Base-by-base conservation (phyloP, 2,113 vertebrate genomes). In the Phoxinus phoxinus region DNA sequence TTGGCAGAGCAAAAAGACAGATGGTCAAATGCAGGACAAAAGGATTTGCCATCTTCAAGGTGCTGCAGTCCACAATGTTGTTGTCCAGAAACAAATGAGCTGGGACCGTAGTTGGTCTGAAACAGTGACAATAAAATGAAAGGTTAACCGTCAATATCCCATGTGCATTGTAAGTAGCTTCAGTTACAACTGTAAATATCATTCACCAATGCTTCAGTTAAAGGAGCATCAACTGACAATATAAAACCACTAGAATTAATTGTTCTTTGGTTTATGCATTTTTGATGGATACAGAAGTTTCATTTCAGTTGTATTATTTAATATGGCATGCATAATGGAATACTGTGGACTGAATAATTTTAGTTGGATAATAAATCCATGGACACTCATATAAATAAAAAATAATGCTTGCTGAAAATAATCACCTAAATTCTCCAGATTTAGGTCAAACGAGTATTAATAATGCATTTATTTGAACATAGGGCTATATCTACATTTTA, bases 191-290 rank as follows among this genome's bases (percentile, higher is more conserved):
- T 51, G 27, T 61, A 59, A 59, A 2, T 37, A 27, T 23, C 37
- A 73, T 25, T 25, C 10, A 46, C 15, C 53, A 46, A 15, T 17
- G 17, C 3, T 35, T 32, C 10, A 61, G 30, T 69, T 35, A 35
- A 21, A 35, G 30, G 30, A 9, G 7, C 17, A 21, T 69, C 30
- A 35, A 25, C 61, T 65, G n/a, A 12, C 67, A 41, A 5, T 71
- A 5, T 72, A 44, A n/a, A 72, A 13, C 37, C 37, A 72, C 21
- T n/a, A 37, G 69, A 72, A 72, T 41, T 2, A 12, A 41, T 72
- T 72, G 69, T n/a, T 71, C 32, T 37, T 35, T n/a, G 21, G 69
- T 72, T 72, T 72, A 72, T 72, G 69, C 69, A 72, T n/a, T 72
- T 72, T 72, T 71, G 19, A 71, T 72, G 10, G 21, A 12, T 8